phyloP scores from a whole-genome alignment of 2,113 vertebrate species.

The Gadus macrocephalus region DNA sequence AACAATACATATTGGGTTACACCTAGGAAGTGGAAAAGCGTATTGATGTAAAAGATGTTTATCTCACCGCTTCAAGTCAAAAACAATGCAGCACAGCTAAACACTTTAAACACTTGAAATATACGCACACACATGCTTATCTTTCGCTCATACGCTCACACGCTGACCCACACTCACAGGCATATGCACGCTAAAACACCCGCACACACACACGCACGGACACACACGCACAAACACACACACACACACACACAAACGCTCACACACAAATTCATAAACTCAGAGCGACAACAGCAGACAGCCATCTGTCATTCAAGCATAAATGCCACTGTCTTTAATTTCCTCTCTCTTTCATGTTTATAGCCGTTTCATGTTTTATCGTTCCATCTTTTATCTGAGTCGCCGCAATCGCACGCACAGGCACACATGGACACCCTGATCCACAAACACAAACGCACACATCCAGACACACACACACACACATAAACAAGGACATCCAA shows the following conservation, averaged over 20 bases:
- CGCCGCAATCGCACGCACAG: conserved; percentile 5
- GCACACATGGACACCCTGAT: conserved; percentile 5
- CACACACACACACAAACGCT: not conserved
- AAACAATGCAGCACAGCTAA: too few relatives aligned
- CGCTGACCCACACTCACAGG: not conserved
- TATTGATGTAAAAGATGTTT: too few relatives aligned
- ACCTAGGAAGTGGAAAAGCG: too few relatives aligned
- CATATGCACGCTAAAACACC: too few relatives aligned
- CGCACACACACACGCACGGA: not conserved
- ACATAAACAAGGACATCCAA: not conserved
- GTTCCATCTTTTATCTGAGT: conserved; percentile 31
- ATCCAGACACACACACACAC: not conserved
- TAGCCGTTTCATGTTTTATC: conserved; percentile 40
- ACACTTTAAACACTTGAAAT: not conserved
- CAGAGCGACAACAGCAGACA: not conserved
- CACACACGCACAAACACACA: not conserved
- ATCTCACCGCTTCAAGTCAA: too few relatives aligned
- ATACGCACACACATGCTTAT: too few relatives aligned
- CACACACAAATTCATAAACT: not conserved
- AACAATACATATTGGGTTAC: too few relatives aligned
- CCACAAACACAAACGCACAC: not conserved
- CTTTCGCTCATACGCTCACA: too few relatives aligned
- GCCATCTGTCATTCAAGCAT: conserved; percentile 16
- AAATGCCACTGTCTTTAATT: conserved; percentile 37
- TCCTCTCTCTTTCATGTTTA: conserved; percentile 43